Evolutionary conservation across 2,113 vertebrate species (phyloP).

Genomic region (Melanocharis versteri): DNA sequence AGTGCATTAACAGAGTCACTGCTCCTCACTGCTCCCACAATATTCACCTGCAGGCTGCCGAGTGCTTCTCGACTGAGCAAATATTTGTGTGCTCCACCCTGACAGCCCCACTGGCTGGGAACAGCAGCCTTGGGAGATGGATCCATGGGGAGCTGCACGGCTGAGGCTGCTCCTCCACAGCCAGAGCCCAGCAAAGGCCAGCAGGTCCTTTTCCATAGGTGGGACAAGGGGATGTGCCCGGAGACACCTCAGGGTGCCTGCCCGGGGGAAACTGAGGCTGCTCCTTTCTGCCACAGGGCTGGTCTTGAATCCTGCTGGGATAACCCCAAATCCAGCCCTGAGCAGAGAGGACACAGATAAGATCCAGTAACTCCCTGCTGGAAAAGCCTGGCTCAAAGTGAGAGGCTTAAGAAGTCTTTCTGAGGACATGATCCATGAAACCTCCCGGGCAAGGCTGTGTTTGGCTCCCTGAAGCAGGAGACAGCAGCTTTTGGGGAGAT

Average conservation of each 20-base stretch:
- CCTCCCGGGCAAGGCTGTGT: background rate
- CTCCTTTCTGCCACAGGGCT: background rate
- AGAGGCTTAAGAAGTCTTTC: background rate
- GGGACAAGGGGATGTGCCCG: background rate
- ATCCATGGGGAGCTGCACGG: background rate
- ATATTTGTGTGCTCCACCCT: background rate
- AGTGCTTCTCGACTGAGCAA: background rate
- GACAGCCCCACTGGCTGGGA: background rate
- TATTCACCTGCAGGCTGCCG: background rate
- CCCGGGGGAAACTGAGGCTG: background rate
- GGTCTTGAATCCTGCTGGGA: background rate
- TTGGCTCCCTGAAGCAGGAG: background rate
- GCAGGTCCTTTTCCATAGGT: background rate
- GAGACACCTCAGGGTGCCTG: background rate
- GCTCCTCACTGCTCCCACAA: background rate
- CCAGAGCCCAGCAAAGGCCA: background rate
- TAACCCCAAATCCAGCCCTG: background rate
- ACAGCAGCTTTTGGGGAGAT: background rate
- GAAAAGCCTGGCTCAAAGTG: background rate
- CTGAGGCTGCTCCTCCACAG: background rate
- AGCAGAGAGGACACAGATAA: background rate
- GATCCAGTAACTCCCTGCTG: background rate
- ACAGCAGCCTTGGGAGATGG: background rate
- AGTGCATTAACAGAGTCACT: background rate
- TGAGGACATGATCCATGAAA: background rate